These are phyloP conservation scores for Phainopepla nitens DNA, from an alignment of 2,113 vertebrate genomes.

Conservation along the genomic window DNA sequence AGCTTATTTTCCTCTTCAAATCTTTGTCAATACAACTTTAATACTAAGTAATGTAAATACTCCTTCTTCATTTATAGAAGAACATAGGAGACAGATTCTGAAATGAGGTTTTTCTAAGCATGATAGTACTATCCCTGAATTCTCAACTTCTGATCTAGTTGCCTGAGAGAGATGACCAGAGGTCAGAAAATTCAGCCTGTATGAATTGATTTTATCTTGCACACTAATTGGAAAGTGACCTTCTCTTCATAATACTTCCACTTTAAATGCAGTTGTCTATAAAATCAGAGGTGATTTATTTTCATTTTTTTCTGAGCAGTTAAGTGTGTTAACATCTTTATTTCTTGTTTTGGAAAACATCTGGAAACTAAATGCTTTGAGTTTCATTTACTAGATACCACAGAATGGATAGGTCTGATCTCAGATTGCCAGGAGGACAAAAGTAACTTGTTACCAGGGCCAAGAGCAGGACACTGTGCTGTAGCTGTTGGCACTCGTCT, in stretches of 20 bases:
- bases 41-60: neutral
- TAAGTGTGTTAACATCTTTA: neutral
- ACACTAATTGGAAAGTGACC: neutral
- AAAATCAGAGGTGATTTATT: neutral
- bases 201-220: neutral
- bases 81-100: neutral
- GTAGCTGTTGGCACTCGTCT: slow-evolving; percentile 87
- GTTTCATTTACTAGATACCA: slow-evolving; percentile 78
- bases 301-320: neutral
- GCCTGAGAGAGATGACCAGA: neutral
- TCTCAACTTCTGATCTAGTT: neutral
- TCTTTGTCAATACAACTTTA: neutral
- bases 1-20: neutral
- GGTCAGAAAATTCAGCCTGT: neutral
- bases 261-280: neutral
- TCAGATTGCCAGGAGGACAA: slow-evolving; percentile 82
- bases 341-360: slow-evolving; percentile 6
- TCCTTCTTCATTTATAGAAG: neutral
- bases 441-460: slow-evolving; percentile 78
- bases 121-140: neutral
- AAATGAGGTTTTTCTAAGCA: neutral
- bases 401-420: slow-evolving; percentile 82
- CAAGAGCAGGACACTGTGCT: slow-evolving; percentile 91
- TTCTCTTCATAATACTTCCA: neutral
- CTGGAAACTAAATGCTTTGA: neutral